Conservation (phyloP, 2,888 invertebrate genomes). For the Drosophila stalkeri region DNA sequence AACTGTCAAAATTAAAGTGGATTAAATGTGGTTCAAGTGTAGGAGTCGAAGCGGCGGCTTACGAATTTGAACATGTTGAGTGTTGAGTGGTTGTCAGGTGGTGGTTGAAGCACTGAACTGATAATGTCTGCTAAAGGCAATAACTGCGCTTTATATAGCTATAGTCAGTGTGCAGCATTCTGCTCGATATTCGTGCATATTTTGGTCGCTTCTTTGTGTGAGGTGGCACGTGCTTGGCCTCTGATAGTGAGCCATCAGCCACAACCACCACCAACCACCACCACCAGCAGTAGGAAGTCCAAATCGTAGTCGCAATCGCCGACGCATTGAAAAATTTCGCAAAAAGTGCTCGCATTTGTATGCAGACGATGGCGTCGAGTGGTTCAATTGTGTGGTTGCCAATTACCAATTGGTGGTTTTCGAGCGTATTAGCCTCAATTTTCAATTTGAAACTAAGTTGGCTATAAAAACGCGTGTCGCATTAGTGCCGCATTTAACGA, state of each 20-base stretch:
- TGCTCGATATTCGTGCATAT: slow-evolving; percentile 46
- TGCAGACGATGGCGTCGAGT: slow-evolving; percentile 35
- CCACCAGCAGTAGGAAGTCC: slow-evolving; percentile 48
- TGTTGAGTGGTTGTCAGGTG: slow-evolving; percentile 50
- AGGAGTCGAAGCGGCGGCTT: slow-evolving; percentile 52
- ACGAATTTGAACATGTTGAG: slow-evolving; percentile 81
- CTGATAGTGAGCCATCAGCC: slow-evolving; percentile 26
- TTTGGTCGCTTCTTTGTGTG: slow-evolving; percentile 52
- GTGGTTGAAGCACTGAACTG: slow-evolving; percentile 56
- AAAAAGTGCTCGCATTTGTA: slow-evolving; percentile 62
- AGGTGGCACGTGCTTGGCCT: slow-evolving; percentile 50
- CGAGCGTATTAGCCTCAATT: slow-evolving; percentile 39
- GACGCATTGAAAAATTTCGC: slow-evolving; percentile 32
- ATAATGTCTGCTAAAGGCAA: slow-evolving; percentile 49
- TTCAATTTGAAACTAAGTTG: slow-evolving; percentile 48
- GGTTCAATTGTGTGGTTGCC: slow-evolving; percentile 44
- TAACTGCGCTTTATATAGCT: slow-evolving; percentile 74
- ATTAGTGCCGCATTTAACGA: slow-evolving; percentile 66
- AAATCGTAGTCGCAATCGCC: slow-evolving; percentile 22
- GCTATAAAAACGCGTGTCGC: slow-evolving; percentile 57
- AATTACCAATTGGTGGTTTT: slow-evolving; percentile 33
- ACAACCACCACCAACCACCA: background rate
- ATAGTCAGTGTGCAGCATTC: slow-evolving; percentile 58
- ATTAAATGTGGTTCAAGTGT: no score
- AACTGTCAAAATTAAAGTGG: slow-evolving; percentile 47